Evolutionary conservation across 2,797 vertebrate species (phyloP), one percentile per base, ranked within the genome.

Genomic region (Sebastes variabilis): DNA sequence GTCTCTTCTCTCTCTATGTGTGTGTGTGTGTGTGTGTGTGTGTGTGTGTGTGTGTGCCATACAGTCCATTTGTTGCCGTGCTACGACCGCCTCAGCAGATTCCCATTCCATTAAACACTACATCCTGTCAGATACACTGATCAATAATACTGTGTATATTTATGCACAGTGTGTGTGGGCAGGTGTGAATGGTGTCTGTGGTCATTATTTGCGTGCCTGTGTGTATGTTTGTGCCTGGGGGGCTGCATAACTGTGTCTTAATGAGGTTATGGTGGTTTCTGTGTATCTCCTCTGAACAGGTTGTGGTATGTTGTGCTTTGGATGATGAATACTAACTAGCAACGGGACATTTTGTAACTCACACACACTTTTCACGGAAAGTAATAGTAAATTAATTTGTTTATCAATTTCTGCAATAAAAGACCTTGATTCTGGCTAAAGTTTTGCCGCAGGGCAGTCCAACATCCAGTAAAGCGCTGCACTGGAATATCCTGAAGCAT

Each of bases 61-160:
- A 66, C 71, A 87, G 71, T 91, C 76, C 81, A 90, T 91, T 87
- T 90, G 75, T 74, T 80, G 60, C 59, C 42, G 62, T 58, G 65
- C 82, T 70, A 75, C 61, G 66, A 82, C 49, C 59, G 65, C 71
- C 75, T 86, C 82, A 88, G 88, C 87, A 89, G 70, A 80, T 90
- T 90, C 73, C 69, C 13, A n/a, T 86, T 84, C 54, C 73, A 87
- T 92, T 91, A 85, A 84, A 77, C 72, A 85, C 68, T 64, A 72
- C 75, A 83, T 68, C 62, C 68, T 77, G 81, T 88, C 76, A 77
- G 80, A 78, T 49, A 60, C 67, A 73, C 46, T 86, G 81, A 88
- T 80, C 82, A 81, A 85, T 88, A 81, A 79, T 56, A 59, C 46
- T 60, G 25, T 78, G 46, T 71, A 3, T 38, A 24, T 75, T 22